Evolutionary conservation across 2,888 invertebrate genomes (phyloP).

Genomic region (Dione juno): DNA sequence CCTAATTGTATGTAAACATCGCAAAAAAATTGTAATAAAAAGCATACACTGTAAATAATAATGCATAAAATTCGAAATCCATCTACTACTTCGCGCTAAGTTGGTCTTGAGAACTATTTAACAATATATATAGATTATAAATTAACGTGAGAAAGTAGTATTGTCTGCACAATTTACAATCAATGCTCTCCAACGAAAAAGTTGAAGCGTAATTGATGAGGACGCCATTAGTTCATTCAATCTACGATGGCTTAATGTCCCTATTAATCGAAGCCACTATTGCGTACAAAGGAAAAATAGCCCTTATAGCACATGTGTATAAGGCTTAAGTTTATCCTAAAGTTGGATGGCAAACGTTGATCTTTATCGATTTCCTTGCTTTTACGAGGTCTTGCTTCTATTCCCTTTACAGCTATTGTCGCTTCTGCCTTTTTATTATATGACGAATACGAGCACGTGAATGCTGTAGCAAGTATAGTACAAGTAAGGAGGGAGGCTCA

Average conservation of each 20-base stretch:
- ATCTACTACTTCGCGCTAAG: no score
- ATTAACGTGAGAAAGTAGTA: neutral
- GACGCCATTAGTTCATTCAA: constrained; percentile 38
- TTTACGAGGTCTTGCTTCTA: constrained; percentile 38
- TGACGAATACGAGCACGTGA: constrained; percentile 12
- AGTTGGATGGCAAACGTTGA: constrained; percentile 33
- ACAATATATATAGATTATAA: neutral
- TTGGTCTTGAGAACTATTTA: no score
- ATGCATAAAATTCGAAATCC: no score
- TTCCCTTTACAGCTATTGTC: constrained; percentile 37
- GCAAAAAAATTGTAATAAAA: no score
- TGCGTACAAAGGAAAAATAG: neutral
- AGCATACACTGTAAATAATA: no score
- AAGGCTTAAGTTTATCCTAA: constrained; percentile 3
- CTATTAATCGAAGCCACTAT: constrained; percentile 29
- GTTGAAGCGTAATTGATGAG: constrained; percentile 36
- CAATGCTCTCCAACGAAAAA: constrained; percentile 9
- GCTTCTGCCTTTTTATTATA: constrained; percentile 31
- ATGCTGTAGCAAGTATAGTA: neutral
- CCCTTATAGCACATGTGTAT: neutral
- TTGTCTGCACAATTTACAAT: neutral
- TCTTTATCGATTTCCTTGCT: constrained; percentile 42
- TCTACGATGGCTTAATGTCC: constrained; percentile 39
- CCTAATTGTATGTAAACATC: no score
- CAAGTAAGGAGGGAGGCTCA: neutral